These are phyloP conservation scores for Todiramphus chloris DNA, from an alignment of 2,113 vertebrate species.

Conservation along the genomic window DNA sequence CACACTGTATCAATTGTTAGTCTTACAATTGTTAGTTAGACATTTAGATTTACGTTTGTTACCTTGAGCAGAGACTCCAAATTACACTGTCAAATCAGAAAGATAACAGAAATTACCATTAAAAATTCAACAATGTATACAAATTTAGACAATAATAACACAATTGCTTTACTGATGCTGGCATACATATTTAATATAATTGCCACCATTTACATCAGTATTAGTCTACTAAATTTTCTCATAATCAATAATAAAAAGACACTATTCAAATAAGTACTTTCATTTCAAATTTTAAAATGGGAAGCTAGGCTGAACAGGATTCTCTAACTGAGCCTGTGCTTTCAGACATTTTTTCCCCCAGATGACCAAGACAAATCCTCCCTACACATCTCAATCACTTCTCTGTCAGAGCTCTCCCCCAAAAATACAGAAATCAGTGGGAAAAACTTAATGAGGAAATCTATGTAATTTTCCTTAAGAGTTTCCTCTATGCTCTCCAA, in stretches of 20 bases:
- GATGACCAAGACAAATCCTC: background rate
- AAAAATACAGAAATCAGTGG: background rate
- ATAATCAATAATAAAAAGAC: background rate
- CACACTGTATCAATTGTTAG: background rate
- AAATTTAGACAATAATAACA: background rate
- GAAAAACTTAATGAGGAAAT: background rate
- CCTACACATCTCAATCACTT: background rate
- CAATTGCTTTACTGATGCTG: background rate
- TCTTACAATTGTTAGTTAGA: background rate
- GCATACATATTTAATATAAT: background rate
- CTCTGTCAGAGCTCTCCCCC: background rate
- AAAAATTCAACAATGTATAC: background rate
- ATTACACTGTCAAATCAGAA: background rate
- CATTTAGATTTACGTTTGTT: background rate
- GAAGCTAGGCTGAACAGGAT: background rate
- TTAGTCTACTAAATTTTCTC: background rate
- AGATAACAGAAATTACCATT: background rate
- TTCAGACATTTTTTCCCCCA: background rate
- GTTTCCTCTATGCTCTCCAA: background rate
- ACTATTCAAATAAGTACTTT: background rate
- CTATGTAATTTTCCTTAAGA: background rate
- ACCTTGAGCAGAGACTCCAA: background rate
- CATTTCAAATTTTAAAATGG: background rate
- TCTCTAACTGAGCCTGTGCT: background rate
- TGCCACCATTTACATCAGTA: background rate